Evolutionary conservation across 2,113 vertebrate genomes (phyloP).

Genomic region (Recurvirostra avosetta): DNA sequence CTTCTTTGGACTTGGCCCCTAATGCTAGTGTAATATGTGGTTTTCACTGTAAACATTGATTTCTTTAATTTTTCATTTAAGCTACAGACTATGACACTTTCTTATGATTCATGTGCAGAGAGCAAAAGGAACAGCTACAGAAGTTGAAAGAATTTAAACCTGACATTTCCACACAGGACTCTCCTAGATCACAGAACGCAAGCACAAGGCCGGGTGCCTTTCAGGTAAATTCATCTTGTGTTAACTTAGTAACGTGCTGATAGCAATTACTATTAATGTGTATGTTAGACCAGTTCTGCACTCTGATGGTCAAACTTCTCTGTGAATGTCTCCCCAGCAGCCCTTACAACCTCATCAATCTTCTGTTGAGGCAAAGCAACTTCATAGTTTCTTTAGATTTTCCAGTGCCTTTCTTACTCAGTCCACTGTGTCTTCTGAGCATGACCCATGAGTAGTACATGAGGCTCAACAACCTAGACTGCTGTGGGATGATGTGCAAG

Average conservation of each 20-base stretch:
- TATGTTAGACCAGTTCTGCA: not conserved
- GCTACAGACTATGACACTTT: not conserved
- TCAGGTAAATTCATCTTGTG: conserved; percentile 66
- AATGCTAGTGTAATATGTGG: not conserved
- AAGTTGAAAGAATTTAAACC: conserved; percentile 78
- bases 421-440: not conserved
- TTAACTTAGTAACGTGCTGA: not conserved
- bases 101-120: conserved; percentile 65
- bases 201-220: conserved; percentile 67
- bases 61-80: not conserved
- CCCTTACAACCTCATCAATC: not conserved
- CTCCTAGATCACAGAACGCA: conserved; percentile 60
- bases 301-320: not conserved
- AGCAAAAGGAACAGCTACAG: conserved; percentile 82
- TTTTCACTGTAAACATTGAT: not conserved
- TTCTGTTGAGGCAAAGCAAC: not conserved
- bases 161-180: conserved; percentile 66
- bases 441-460: not conserved
- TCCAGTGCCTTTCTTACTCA: not conserved
- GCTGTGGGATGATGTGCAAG: not conserved
- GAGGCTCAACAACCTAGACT: not conserved
- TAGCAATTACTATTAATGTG: not conserved
- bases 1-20: not conserved
- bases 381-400: not conserved
- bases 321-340: not conserved